Evolutionary conservation across 2,797 vertebrate species (phyloP), one percentile per base, ranked within the genome.

Genomic region (Oophaga sylvatica): DNA sequence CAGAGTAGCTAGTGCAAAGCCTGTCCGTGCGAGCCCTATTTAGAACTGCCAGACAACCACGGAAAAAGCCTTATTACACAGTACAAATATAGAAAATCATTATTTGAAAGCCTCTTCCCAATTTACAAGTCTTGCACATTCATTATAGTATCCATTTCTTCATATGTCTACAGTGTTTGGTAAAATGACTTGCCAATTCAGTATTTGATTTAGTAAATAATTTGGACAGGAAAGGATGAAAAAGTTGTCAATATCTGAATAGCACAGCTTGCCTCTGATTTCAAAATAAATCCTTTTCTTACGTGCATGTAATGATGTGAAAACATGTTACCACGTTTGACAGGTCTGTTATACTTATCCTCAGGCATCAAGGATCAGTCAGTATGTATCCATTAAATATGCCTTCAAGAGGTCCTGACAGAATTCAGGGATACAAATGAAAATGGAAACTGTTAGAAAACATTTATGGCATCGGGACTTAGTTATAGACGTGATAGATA

Each of bases 331-430:
- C 29, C 19, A 59, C 65, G 15, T 31, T 83, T 87, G 80, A 83
- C 86, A 83, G 63, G 80, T 67, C 60, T 77, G 63, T 87, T 87
- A 73, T 62, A 67, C 57, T 67, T 83, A 77, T 83, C 86, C 86
- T 82, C 73, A 87, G 67, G 86, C 80, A 83, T 82, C 80, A 68
- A 26, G 45, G 60, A 68, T 87, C 86, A 77, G 76, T 87, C 86
- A 87, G 70, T 70, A 87, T 76, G 68, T 65, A 45, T 76, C 80
- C 48, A 87, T 87, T 81, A 81, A 86, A 81, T 57, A 26, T 87
- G 57, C 68, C 85, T 81, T 81, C 45, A 87, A 81, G 17, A 65
- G 53, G 10, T 63, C 65, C 59, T 87, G 70, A 87, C 68, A 81
- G 57, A 80, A 80, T n/a, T 83, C 68, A 73, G 71, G 81, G 29